Evolutionary conservation across 2,888 invertebrate genomes (phyloP).

Genomic region (Parelbella ahira): DNA sequence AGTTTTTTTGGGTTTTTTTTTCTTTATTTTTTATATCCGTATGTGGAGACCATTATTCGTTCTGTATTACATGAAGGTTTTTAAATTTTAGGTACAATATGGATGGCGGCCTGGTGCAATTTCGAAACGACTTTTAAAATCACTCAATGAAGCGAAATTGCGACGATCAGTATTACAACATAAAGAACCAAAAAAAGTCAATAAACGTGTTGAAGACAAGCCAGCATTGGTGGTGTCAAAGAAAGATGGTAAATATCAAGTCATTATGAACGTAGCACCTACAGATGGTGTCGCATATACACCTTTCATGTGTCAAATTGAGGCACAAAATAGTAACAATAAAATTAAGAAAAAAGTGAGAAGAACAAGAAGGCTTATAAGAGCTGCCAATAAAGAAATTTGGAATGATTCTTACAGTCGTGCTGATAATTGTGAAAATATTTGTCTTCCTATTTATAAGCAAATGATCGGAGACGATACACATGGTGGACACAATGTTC

Average conservation of each 20-base stretch:
- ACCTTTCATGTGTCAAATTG: slow-evolving; percentile 57
- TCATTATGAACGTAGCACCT: slow-evolving; percentile 53
- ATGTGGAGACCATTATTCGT: too few species aligned
- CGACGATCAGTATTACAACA: slow-evolving; percentile 32
- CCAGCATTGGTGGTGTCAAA: slow-evolving; percentile 57
- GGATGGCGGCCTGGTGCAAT: slow-evolving; percentile 71
- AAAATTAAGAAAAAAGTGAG: slow-evolving; percentile 42
- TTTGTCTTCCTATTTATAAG: slow-evolving; percentile 50
- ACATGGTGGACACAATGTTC: slow-evolving; percentile 26
- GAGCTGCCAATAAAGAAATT: slow-evolving; percentile 40
- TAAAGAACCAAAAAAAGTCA: slow-evolving; percentile 41
- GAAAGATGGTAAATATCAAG: slow-evolving; percentile 52
- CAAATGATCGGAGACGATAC: slow-evolving; percentile 47
- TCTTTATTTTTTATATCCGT: too few species aligned
- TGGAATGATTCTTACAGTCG: slow-evolving; percentile 46
- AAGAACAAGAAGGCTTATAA: slow-evolving; percentile 39
- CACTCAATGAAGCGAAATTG: slow-evolving; percentile 50
- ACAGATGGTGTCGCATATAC: slow-evolving; percentile 37
- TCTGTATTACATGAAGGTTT: too few species aligned
- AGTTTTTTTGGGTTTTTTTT: slow-evolving; percentile 28
- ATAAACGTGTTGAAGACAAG: slow-evolving; percentile 48
- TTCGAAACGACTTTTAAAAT: slow-evolving; percentile 51
- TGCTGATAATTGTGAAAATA: slow-evolving; percentile 50
- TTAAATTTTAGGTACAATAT: slow-evolving; percentile 40
- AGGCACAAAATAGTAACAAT: slow-evolving; percentile 45